These are phyloP conservation scores for Pelusios castaneus DNA, from an alignment of 2,113 vertebrate genomes.

Conservation along the genomic window DNA sequence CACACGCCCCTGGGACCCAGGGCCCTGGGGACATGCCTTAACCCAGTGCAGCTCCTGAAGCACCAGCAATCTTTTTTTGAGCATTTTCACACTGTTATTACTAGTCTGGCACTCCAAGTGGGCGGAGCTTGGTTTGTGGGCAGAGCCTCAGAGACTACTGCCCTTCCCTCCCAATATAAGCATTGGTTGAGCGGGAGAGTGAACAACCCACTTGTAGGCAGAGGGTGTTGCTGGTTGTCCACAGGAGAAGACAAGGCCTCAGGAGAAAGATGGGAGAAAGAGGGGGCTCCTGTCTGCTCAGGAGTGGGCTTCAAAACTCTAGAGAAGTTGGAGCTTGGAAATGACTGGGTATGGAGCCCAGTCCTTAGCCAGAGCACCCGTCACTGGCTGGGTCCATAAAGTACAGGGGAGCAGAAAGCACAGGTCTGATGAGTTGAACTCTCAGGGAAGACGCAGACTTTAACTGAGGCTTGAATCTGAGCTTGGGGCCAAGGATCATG, in stretches of 20 bases:
- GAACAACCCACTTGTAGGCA: no score
- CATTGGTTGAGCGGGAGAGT: no score
- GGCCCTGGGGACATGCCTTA: background rate
- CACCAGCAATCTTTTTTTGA: background rate
- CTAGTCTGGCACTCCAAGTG: background rate
- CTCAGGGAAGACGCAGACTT: background rate
- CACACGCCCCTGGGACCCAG: background rate
- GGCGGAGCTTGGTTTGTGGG: background rate
- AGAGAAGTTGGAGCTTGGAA: background rate
- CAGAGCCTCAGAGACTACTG: background rate
- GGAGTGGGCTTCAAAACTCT: background rate
- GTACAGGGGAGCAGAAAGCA: background rate
- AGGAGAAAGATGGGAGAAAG: background rate
- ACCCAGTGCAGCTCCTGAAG: background rate
- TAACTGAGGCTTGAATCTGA: background rate
- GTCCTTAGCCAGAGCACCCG: background rate
- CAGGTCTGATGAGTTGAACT: background rate
- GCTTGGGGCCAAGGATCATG: background rate
- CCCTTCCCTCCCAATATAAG: no score
- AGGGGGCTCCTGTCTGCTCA: no score
- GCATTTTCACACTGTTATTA: background rate
- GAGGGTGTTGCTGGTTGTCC: background rate
- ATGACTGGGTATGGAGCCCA: no score
- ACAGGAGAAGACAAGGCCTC: background rate
- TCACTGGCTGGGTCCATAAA: background rate